Evolutionary conservation across 1,140 invertebrate genomes (phyloP).

Genomic region (Drosophila kurseongensis): DNA sequence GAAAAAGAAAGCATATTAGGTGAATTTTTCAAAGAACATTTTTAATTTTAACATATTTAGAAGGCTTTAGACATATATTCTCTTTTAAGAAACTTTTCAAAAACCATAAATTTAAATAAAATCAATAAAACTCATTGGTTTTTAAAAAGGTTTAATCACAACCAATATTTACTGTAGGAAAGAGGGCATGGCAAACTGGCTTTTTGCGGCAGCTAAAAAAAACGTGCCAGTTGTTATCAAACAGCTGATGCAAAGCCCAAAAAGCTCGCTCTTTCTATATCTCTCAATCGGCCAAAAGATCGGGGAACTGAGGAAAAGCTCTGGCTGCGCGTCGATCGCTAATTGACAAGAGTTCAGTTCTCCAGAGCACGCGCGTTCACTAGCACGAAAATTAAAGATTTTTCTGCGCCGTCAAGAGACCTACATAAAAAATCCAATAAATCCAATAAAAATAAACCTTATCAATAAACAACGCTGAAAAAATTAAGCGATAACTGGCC

Average conservation of each 20-base stretch:
- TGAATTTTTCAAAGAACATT: too few relatives aligned
- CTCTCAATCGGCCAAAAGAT: constrained; percentile 34
- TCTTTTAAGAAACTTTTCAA: too few relatives aligned
- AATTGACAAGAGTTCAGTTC: constrained; percentile 42
- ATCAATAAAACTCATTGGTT: too few relatives aligned
- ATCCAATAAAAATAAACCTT: constrained; percentile 12
- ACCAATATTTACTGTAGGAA: constrained; percentile 12
- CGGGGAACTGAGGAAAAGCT: constrained; percentile 33
- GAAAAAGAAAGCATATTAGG: too few relatives aligned
- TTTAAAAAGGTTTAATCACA: background rate
- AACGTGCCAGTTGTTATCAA: constrained; percentile 26
- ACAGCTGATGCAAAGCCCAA: constrained; percentile 36
- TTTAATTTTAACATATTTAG: too few relatives aligned
- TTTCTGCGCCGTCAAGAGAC: background rate
- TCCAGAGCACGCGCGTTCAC: constrained; percentile 23
- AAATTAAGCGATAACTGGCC: constrained; percentile 1
- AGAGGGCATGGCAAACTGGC: constrained; percentile 7
- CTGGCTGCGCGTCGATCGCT: constrained; percentile 26
- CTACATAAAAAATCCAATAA: background rate
- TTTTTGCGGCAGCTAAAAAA: constrained; percentile 1
- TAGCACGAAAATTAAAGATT: constrained; percentile 7
- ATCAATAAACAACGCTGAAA: constrained; percentile 28
- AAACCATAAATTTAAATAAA: too few relatives aligned
- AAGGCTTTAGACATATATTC: too few relatives aligned
- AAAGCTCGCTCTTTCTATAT: constrained; percentile 28